A percentile compares a stretch with the other conserved stretches of the same genome.
Conservation (phyloP, 2,113 vertebrate species). For the Ceyx margarethae region DNA sequence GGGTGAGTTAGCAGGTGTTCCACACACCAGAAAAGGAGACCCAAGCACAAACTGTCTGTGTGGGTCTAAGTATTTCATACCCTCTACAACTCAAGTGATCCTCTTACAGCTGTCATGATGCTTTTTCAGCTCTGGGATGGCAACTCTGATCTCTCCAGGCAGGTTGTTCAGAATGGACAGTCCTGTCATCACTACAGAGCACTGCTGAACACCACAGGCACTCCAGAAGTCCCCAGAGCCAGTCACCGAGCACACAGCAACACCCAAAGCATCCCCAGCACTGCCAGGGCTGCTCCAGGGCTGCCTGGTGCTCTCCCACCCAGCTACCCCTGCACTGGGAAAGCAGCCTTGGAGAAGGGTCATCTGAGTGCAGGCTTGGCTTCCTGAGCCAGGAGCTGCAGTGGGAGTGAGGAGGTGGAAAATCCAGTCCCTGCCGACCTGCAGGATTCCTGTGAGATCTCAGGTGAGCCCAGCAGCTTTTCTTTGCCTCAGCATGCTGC, state of each 20-base stretch:
- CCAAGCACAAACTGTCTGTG: not conserved
- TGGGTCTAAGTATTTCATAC: conserved; percentile 11
- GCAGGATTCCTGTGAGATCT: not conserved
- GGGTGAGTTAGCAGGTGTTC: not conserved
- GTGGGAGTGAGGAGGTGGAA: not conserved
- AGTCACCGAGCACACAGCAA: not conserved
- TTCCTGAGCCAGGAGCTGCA: not conserved
- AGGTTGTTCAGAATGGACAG: not conserved
- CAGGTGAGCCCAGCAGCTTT: not conserved
- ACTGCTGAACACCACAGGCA: not conserved
- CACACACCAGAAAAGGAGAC: not conserved
- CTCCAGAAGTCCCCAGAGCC: not conserved
- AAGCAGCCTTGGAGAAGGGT: not conserved
- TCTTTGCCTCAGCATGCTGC: not conserved
- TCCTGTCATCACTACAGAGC: not conserved
- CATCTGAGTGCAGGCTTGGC: not conserved
- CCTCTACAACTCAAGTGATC: not conserved
- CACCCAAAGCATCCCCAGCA: not conserved
- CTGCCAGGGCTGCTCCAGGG: not conserved
- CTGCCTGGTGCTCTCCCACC: not conserved
- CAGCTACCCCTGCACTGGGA: not conserved
- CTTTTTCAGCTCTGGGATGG: not conserved
- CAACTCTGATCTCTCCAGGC: not conserved
- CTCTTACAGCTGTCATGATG: not conserved
- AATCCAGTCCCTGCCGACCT: not conserved